Evolutionary conservation across 2,888 invertebrate genomes (phyloP), one percentile per base, ranked within the genome.

Genomic region (Mechanitis messenoides): DNA sequence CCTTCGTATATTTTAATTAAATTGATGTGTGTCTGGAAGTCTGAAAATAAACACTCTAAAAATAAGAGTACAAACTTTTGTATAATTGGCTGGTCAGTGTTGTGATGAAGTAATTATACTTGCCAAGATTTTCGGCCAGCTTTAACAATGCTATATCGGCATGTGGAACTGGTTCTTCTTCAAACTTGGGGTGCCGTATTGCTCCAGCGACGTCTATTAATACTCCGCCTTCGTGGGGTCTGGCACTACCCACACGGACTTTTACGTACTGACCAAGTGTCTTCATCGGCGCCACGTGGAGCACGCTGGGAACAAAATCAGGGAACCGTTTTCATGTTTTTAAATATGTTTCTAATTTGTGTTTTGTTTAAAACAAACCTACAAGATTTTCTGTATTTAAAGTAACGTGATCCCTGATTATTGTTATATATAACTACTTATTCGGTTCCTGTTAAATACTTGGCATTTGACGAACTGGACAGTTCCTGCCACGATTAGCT

Each of bases 101-200:
- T 9, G 9, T 42, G 7, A 42, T 42, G 9, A 42, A 6, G 31
- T 46, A 9, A 7, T 3, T 42, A 31, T 35, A 55, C 45, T 64
- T 66, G 86, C 89, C 78, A 3, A 90, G 68, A 61, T 87, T 84
- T 3, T 78, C 78, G 20, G 79, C 61, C 0, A 90, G 76, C 58
- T 89, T 89, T 20, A 90, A 69, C 50, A 90, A 63, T 0, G 90
- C 90, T 0, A 89, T 78, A 58, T 90, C 89, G 20, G 88, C 88
- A 35, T 90, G 89, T 0, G 90, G 89, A 0, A 87, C 88, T 0
- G 89, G 90, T 53, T 90, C 90, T 68, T 89, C 89, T 56, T 90
- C 90, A 63, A 87, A 90, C 74, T 88, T 89, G 58, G 89, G 90
- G 62, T 90, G 89, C 4, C 88, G 69, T 1, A 90, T 81, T 0